Percentiles rank a stretch among this genome's conserved stretches.
Evolutionary conservation across 2,888 invertebrate species (phyloP).

Genomic region (Phrixothrix hirtus): DNA sequence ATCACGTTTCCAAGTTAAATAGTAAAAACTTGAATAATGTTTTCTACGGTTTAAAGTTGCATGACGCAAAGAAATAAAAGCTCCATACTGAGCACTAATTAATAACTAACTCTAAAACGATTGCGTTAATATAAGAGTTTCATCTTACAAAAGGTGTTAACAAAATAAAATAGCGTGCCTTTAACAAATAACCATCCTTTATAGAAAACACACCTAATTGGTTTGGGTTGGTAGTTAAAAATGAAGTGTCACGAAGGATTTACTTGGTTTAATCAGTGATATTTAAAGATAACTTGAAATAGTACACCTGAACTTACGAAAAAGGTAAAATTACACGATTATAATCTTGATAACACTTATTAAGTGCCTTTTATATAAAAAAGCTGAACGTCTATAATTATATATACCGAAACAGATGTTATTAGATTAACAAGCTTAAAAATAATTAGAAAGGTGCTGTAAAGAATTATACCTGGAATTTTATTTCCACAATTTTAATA

Average conservation of each 20-base stretch:
- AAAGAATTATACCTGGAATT: neutral
- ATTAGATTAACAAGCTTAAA: slow-evolving; percentile 18
- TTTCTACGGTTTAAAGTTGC: too few species aligned
- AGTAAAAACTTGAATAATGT: too few species aligned
- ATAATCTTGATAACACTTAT: slow-evolving; percentile 17
- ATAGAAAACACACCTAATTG: slow-evolving; percentile 10
- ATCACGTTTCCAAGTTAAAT: too few species aligned
- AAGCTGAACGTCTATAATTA: slow-evolving; percentile 28
- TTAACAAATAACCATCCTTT: slow-evolving; percentile 15
- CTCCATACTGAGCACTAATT: too few species aligned
- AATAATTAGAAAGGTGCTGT: slow-evolving; percentile 29
- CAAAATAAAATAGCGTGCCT: slow-evolving; percentile 12
- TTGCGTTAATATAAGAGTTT: too few species aligned
- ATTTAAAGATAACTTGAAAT: slow-evolving; percentile 11
- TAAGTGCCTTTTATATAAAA: slow-evolving; percentile 14
- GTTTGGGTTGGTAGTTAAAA: slow-evolving; percentile 13
- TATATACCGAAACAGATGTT: slow-evolving; percentile 35
- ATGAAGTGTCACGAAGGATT: slow-evolving; percentile 10
- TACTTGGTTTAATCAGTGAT: slow-evolving; percentile 12
- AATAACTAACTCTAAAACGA: too few species aligned
- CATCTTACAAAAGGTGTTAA: slow-evolving; percentile 10
- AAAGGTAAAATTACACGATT: slow-evolving; percentile 23
- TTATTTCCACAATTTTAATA: neutral
- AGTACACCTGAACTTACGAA: slow-evolving; percentile 11
- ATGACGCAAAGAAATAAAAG: too few species aligned